Evolutionary conservation across 1,140 invertebrate genomes (phyloP).

Genomic region (Drepana arcuata): DNA sequence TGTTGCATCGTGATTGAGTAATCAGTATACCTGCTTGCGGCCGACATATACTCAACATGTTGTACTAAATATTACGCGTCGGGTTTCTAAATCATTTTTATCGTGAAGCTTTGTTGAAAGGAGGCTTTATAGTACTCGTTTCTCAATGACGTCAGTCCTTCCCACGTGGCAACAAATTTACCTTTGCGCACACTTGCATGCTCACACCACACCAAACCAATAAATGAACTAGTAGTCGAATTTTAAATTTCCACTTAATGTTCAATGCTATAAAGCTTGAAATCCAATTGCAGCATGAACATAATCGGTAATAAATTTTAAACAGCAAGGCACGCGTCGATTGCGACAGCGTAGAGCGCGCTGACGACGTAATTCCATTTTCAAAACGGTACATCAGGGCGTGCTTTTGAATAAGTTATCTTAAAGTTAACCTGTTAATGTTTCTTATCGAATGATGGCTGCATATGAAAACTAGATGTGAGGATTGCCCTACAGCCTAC

Average conservation of each 20-base stretch:
- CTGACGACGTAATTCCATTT: conserved; percentile 34
- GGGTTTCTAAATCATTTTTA: conserved; percentile 23
- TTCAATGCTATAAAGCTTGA: conserved; percentile 17
- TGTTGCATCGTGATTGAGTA: too few species aligned
- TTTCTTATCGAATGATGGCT: too few species aligned
- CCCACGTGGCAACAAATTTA: conserved; percentile 40
- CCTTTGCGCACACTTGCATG: too few species aligned
- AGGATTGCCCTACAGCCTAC: conserved; percentile 43
- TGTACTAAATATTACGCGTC: too few species aligned
- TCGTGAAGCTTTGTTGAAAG: conserved; percentile 18
- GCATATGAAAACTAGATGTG: conserved; percentile 26
- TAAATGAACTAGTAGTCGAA: too few species aligned
- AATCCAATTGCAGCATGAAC: conserved; percentile 14
- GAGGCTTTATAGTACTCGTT: conserved; percentile 16
- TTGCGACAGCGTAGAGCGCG: conserved; percentile 39
- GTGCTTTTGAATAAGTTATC: too few species aligned
- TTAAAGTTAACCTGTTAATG: too few species aligned
- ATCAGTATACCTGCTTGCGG: too few species aligned
- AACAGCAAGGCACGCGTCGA: conserved; percentile 44
- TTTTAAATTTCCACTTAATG: conserved; percentile 9
- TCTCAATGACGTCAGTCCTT: conserved; percentile 34
- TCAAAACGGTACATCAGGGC: conserved; percentile 29
- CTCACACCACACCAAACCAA: conserved; percentile 5
- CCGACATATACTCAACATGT: too few species aligned
- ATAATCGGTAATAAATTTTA: conserved; percentile 18